These are phyloP conservation scores for Drosophila mauritiana DNA, from an alignment of 1,140 invertebrate species.

Conservation along the genomic window DNA sequence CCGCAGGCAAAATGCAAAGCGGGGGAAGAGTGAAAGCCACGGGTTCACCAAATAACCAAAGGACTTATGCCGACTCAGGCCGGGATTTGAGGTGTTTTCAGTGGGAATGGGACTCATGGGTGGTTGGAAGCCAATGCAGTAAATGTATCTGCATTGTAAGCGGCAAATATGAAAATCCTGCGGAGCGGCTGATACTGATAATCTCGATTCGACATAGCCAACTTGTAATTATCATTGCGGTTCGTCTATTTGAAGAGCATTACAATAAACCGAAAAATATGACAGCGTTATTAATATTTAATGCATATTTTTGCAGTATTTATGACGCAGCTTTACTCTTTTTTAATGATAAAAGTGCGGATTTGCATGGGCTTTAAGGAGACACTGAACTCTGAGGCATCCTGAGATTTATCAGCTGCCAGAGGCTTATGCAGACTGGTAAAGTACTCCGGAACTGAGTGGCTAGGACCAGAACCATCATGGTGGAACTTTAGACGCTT, in stretches of 20 bases:
- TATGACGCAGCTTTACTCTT: not conserved
- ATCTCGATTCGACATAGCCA: slow-evolving; percentile 30
- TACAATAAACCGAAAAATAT: too few species aligned
- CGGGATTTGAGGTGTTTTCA: slow-evolving; percentile 48
- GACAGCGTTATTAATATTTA: not conserved
- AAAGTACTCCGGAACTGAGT: slow-evolving; percentile 21
- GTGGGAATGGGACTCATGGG: not conserved
- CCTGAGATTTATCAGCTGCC: slow-evolving; percentile 21
- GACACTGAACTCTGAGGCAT: slow-evolving; percentile 59
- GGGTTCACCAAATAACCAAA: slow-evolving; percentile 50
- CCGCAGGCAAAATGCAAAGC: slow-evolving; percentile 45
- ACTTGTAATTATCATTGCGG: slow-evolving; percentile 34
- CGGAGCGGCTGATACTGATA: slow-evolving; percentile 31
- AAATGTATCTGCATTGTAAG: slow-evolving; percentile 49
- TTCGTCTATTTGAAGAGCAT: not conserved
- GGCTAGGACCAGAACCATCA: slow-evolving; percentile 37
- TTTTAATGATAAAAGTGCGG: slow-evolving; percentile 67
- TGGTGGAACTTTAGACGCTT: slow-evolving; percentile 69
- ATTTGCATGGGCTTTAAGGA: slow-evolving; percentile 73
- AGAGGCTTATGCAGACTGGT: slow-evolving; percentile 39
- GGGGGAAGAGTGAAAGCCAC: slow-evolving; percentile 12
- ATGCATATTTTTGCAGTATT: too few species aligned
- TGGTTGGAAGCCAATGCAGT: slow-evolving; percentile 35
- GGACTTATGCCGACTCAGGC: slow-evolving; percentile 76
- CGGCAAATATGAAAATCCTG: slow-evolving; percentile 29